Percentiles rank a stretch among this genome's conserved stretches.
These are phyloP conservation scores for Xyrauchen texanus DNA, from an alignment of 2,113 vertebrate genomes.

Conservation along the genomic window DNA sequence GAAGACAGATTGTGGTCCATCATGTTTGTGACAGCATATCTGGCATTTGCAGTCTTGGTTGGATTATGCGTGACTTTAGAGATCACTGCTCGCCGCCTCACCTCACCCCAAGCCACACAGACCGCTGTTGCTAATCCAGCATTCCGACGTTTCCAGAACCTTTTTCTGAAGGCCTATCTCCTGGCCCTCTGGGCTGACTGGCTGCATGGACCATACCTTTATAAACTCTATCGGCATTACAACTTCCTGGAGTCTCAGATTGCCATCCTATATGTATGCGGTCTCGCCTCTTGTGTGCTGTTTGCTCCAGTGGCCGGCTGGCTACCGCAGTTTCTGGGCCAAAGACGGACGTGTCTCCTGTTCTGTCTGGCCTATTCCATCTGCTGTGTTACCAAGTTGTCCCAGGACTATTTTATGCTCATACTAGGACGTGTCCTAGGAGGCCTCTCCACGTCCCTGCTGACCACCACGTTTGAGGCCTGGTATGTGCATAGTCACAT, in stretches of 20 bases:
- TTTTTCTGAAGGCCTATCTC: slow-evolving; percentile 86
- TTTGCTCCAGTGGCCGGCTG: slow-evolving; percentile 83
- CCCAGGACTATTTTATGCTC: slow-evolving; percentile 88
- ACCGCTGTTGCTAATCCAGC: slow-evolving; percentile 80
- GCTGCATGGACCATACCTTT: slow-evolving; percentile 93
- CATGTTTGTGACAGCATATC: slow-evolving; percentile 86
- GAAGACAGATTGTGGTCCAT: slow-evolving; percentile 18
- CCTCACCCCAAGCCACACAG: slow-evolving; percentile 59
- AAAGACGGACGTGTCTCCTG: slow-evolving; percentile 84
- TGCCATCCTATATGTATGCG: slow-evolving; percentile 90
- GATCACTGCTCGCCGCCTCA: slow-evolving; percentile 79
- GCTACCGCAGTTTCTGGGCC: slow-evolving; percentile 81
- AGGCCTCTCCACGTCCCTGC: slow-evolving; percentile 86
- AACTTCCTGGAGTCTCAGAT: slow-evolving; percentile 92
- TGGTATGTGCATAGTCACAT: slow-evolving; percentile 89
- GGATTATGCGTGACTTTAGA: slow-evolving; percentile 80
- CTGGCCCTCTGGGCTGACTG: slow-evolving; percentile 89
- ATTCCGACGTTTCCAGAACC: slow-evolving; percentile 82
- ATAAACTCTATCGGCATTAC: slow-evolving; percentile 93
- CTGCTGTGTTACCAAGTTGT: slow-evolving; percentile 89
- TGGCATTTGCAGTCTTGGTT: slow-evolving; percentile 78
- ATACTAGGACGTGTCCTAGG: slow-evolving; percentile 83
- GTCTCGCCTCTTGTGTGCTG: slow-evolving; percentile 84
- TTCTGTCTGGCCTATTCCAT: slow-evolving; percentile 84
- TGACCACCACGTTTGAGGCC: slow-evolving; percentile 85